Evolutionary conservation across 2,113 vertebrate genomes (phyloP).

Genomic region (Rhodinocichla rosea): DNA sequence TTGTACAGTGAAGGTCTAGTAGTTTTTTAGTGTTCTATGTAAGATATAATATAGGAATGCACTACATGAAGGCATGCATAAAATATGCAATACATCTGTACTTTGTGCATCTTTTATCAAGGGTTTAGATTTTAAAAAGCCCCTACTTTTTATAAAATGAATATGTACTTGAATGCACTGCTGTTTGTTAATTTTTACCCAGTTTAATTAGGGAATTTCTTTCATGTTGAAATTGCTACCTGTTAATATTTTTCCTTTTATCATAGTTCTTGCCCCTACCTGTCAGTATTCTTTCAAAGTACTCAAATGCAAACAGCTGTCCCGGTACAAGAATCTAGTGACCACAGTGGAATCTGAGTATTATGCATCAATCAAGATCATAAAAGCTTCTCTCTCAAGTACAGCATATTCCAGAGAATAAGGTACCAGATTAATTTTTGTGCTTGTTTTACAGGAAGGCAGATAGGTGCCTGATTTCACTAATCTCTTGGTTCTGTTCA

Average conservation of each 20-base stretch:
- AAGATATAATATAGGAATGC: slow-evolving; percentile 58
- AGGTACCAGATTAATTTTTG: not conserved
- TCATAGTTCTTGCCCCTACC: not conserved
- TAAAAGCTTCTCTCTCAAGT: not conserved
- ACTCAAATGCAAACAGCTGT: not conserved
- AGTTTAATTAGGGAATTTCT: not conserved
- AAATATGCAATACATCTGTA: slow-evolving; percentile 56
- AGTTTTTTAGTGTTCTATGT: slow-evolving; percentile 13
- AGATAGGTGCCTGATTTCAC: not conserved
- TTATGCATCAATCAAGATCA: not conserved
- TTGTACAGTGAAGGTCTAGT: slow-evolving; percentile 11
- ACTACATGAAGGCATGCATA: slow-evolving; percentile 65
- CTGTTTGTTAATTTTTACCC: slow-evolving; percentile 15
- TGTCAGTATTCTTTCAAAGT: not conserved
- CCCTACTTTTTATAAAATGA: not conserved
- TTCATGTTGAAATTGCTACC: not conserved
- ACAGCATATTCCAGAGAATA: not conserved
- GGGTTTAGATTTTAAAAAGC: not conserved
- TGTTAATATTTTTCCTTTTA: not conserved
- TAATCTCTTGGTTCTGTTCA: not conserved
- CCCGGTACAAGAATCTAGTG: not conserved
- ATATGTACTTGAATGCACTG: not conserved
- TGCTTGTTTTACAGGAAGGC: not conserved
- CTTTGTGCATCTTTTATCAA: slow-evolving; percentile 36
- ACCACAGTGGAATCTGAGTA: not conserved